Conservation (phyloP, 2,113 vertebrate genomes). For the Rhadina sibilatrix region DNA sequence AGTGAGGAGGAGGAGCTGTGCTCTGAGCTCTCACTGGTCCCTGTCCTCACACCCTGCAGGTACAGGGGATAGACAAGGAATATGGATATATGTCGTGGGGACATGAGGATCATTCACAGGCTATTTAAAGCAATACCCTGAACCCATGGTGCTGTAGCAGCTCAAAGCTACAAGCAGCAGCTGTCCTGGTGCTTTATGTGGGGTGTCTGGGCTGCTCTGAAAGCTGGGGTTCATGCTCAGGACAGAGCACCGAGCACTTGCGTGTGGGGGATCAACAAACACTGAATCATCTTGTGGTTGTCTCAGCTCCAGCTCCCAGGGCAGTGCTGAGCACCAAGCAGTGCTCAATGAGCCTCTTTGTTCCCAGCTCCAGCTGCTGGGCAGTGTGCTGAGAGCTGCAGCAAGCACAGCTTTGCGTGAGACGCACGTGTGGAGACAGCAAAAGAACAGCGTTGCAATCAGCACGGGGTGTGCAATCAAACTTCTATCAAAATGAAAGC, state of each 20-base stretch:
- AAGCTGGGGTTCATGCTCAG: neutral
- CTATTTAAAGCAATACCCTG: neutral
- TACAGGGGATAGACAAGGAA: neutral
- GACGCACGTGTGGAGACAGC: neutral
- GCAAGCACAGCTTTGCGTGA: neutral
- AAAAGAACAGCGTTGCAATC: neutral
- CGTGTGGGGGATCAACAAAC: neutral
- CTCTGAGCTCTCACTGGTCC: neutral
- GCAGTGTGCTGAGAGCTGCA: neutral
- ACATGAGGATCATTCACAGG: neutral
- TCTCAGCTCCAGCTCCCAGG: neutral
- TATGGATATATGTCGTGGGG: neutral
- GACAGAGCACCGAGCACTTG: neutral
- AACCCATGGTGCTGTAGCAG: neutral
- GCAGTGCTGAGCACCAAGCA: neutral
- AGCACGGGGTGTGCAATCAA: neutral
- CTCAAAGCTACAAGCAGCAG: neutral
- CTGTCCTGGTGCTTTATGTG: neutral
- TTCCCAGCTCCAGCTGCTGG: conserved; percentile 31
- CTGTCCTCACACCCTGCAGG: neutral
- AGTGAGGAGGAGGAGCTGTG: neutral
- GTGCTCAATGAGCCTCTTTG: conserved; percentile 27
- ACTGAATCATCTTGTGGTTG: neutral
- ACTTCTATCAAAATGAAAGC: neutral
- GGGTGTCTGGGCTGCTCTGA: neutral